Percentiles rank a stretch among this genome's conserved stretches.
These are phyloP conservation scores for Chondrosia reniformis DNA, from an alignment of 37 sponge, comb jelly and placozoan species.

Conservation along the genomic window DNA sequence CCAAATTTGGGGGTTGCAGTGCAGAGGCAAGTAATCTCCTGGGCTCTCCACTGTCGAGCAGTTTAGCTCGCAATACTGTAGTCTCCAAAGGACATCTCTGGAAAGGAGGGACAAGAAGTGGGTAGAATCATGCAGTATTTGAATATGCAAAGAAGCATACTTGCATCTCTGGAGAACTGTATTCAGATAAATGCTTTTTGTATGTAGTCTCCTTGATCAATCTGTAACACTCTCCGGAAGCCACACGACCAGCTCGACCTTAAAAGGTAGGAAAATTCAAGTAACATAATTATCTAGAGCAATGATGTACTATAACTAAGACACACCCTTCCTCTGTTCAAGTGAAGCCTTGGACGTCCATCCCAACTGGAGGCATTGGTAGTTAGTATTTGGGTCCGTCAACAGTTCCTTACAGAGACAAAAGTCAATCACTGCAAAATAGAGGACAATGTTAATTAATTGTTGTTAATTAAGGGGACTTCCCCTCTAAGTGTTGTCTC, in stretches of 20 bases:
- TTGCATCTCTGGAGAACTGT: constrained; percentile 84
- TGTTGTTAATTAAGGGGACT: background rate
- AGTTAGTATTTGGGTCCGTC: constrained; percentile 75
- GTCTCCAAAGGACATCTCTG: constrained; percentile 85
- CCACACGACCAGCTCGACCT: constrained; percentile 89
- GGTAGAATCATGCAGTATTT: background rate
- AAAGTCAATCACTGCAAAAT: constrained; percentile 77
- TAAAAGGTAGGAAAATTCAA: no score
- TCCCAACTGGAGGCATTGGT: constrained; percentile 53
- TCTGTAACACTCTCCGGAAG: constrained; percentile 78
- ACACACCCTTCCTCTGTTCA: constrained; percentile 73
- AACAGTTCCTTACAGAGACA: constrained; percentile 91
- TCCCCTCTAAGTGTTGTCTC: constrained; percentile 3
- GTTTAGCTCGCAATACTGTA: constrained; percentile 71
- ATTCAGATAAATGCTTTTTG: constrained; percentile 30
- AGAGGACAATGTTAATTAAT: background rate
- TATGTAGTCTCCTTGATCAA: constrained; percentile 69
- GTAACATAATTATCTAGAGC: no score
- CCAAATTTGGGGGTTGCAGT: constrained; percentile 76
- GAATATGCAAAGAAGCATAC: constrained; percentile 32
- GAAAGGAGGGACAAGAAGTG: background rate
- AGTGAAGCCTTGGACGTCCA: constrained; percentile 92
- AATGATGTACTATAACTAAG: no score
- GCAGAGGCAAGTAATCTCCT: constrained; percentile 66
- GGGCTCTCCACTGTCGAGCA: constrained; percentile 89